These are phyloP conservation scores for Radopholus similis DNA, from an alignment of 1,140 invertebrate species.

Conservation along the genomic window DNA sequence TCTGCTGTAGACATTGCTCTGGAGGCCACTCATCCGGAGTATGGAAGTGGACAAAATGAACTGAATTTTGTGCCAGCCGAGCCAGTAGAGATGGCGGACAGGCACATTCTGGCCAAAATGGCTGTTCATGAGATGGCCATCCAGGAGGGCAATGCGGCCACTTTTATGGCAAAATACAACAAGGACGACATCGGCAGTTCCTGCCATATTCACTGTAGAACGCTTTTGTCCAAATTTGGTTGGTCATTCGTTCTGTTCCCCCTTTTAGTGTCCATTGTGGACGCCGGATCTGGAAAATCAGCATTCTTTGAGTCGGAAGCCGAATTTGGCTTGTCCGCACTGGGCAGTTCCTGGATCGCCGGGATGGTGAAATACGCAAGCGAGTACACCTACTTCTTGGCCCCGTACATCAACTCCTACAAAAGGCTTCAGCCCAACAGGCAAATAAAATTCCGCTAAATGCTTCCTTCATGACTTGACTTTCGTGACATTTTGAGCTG, in stretches of 20 bases:
- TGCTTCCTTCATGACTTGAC: too few relatives aligned
- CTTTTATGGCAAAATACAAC: constrained; percentile 7
- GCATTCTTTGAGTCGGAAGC: constrained; percentile 4
- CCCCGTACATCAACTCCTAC: constrained; percentile 16
- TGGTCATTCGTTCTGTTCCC: too few relatives aligned
- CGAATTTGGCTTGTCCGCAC: constrained; percentile 3
- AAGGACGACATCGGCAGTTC: not conserved
- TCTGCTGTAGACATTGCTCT: not conserved
- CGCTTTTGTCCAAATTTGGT: too few relatives aligned
- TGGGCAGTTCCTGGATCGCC: not conserved
- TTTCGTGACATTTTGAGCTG: too few relatives aligned
- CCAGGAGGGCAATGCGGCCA: not conserved
- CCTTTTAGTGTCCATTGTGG: constrained; percentile 16
- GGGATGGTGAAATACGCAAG: constrained; percentile 8
- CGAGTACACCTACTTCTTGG: constrained; percentile 5
- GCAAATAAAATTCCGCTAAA: too few relatives aligned
- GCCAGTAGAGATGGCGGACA: constrained; percentile 7
- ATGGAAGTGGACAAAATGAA: not conserved
- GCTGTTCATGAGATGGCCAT: constrained; percentile 10
- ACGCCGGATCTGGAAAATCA: not conserved
- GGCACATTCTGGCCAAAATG: constrained; percentile 3
- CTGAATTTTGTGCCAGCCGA: constrained; percentile 14
- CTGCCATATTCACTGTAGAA: constrained; percentile 20
- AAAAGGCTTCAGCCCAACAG: constrained; percentile 13
- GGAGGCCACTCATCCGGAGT: constrained; percentile 12